Conservation (phyloP, 2,888 invertebrate genomes). For the Drosophila maculinotata region DNA sequence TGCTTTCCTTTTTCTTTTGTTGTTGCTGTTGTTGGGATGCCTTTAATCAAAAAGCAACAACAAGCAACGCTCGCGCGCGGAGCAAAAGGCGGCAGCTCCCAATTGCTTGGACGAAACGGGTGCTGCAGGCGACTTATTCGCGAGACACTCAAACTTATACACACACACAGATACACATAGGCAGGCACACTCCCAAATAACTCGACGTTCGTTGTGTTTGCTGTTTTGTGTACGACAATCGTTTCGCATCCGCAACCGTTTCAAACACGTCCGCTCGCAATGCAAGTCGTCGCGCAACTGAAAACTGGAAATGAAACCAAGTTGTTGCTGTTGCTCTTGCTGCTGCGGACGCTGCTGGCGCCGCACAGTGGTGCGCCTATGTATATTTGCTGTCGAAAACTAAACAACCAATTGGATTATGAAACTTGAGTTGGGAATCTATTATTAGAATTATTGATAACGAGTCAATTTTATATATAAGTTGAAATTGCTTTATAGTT, state of each 20-base stretch:
- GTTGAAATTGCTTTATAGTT: too few species aligned
- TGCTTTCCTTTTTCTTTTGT: slow-evolving; percentile 51
- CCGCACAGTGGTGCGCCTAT: slow-evolving; percentile 34
- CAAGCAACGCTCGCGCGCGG: slow-evolving; percentile 29
- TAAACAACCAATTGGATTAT: neutral
- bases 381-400: neutral
- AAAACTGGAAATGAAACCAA: slow-evolving; percentile 72
- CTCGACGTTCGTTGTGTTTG: slow-evolving; percentile 51
- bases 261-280: slow-evolving; percentile 64
- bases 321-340: slow-evolving; percentile 56
- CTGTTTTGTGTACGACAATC: slow-evolving; percentile 25
- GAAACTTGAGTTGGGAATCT: neutral
- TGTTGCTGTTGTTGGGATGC: slow-evolving; percentile 35
- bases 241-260: slow-evolving; percentile 34
- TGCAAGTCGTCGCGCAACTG: slow-evolving; percentile 82
- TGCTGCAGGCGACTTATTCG: slow-evolving; percentile 68
- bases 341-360: slow-evolving; percentile 41
- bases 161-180: slow-evolving; percentile 9
- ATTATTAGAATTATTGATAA: too few species aligned
- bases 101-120: slow-evolving; percentile 48
- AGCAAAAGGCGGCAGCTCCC: slow-evolving; percentile 36
- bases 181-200: slow-evolving; percentile 30
- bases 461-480: too few species aligned
- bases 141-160: slow-evolving; percentile 48
- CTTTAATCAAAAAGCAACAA: slow-evolving; percentile 65